A percentile compares a stretch with the other conserved stretches of the same genome.
Conservation (phyloP, 2,113 vertebrate species). For the cattle (Bos taurus) region ARS-UCD2.0 NC_037357.1:112338001-112338500, state of each 20-base stretch:
- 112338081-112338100: background rate
- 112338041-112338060: background rate
- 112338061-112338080: background rate
- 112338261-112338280: background rate
- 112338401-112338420: background rate
- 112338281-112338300: background rate
- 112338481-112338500: background rate
- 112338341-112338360: background rate
- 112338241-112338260: background rate
- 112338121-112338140: background rate
- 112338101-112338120: background rate
- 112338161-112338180: background rate
- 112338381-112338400: background rate
- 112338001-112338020: background rate
- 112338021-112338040: background rate
- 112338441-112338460: background rate
- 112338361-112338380: background rate
- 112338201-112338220: background rate
- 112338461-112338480: background rate
- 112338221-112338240: background rate
- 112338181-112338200: background rate
- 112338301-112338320: background rate
- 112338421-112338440: background rate
- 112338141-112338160: background rate
- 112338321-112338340: background rate